phyloP scores from a whole-genome alignment of 2,113 vertebrate genomes.

The Sinocyclocheilus anophthalmus region DNA sequence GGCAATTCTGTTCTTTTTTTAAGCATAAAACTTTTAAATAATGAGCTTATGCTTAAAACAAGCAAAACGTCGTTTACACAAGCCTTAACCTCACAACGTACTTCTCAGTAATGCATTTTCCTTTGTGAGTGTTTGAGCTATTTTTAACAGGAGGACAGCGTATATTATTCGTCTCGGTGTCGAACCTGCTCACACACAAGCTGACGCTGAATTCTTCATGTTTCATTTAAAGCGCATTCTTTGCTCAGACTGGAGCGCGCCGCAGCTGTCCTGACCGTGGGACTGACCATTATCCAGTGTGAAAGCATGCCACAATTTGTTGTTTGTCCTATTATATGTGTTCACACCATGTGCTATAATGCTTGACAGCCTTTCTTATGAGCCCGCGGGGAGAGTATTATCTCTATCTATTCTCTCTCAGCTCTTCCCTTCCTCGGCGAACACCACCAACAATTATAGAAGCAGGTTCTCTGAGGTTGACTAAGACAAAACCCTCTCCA shows the following conservation, averaged over 20 bases:
- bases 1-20: too few species aligned
- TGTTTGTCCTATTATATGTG: conserved; percentile 22
- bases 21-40: too few species aligned
- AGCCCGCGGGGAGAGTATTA: conserved; percentile 36
- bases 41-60: too few species aligned
- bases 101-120: neutral
- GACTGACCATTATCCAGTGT: conserved; percentile 41
- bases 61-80: too few species aligned
- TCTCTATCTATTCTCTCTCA: conserved; percentile 26
- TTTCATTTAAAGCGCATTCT: conserved; percentile 29
- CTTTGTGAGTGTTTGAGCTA: neutral
- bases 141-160: neutral
- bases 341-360: conserved; percentile 32
- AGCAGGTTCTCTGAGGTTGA: conserved; percentile 37
- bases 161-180: neutral
- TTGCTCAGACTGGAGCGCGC: conserved; percentile 27
- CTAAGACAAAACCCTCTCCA: conserved; percentile 44
- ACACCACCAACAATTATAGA: conserved; percentile 28
- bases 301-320: conserved; percentile 8
- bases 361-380: conserved; percentile 37
- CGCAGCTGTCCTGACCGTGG: conserved; percentile 21
- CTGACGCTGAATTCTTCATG: neutral
- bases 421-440: neutral
- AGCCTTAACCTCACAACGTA: neutral
- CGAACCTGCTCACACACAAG: neutral